Evolutionary conservation across 2,113 vertebrate species (phyloP), one percentile per base, ranked within the genome.

Genomic region (Pimephales promelas): DNA sequence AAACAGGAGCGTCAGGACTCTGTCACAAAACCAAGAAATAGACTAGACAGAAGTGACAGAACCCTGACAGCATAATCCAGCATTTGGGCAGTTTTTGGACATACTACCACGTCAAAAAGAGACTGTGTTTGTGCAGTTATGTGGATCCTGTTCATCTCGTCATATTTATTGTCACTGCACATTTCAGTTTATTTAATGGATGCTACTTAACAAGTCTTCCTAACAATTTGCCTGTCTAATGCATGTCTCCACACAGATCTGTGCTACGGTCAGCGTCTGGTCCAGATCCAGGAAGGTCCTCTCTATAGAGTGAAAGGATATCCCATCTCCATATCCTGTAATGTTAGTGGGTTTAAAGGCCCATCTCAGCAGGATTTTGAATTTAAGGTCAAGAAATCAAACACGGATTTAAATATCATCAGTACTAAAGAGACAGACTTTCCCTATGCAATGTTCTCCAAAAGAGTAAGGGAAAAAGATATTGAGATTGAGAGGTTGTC

Each of bases 311-410:
- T 87, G 0, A 43, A 34, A 34, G 96, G 93, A n/a, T 91, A 93
- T 66, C 87, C 88, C 0, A 40, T 95, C 88, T 94, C 90, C 64
- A 95, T 98, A 36, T 88, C 90, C 89, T 98, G 97, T 91, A 93
- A 88, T 0, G 94, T 95, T 14, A 96, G 92, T 11, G 95, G 96
- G 64, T 90, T 96, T 77, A 20, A 36, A 74, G 87, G 84, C 9
- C 43, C 84, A 0, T 0, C 31, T 0, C 47, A 24, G 10, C 95
- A 96, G 87, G 73, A 94, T 0, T 96, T 97, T 83, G 45, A 92
- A 22, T 95, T 94, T 90, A 92, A 84, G 5, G 0, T 96, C 3
- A 90, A 24, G n/a, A 91, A 87, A 56, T 87, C 92, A 0, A 0
- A 0, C 0, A 0, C 0, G 0, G 88, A 89, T 4, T 2, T 94